These are phyloP conservation scores for Bradynema listronoti DNA, from an alignment of 1,140 invertebrate genomes.

Conservation along the genomic window DNA sequence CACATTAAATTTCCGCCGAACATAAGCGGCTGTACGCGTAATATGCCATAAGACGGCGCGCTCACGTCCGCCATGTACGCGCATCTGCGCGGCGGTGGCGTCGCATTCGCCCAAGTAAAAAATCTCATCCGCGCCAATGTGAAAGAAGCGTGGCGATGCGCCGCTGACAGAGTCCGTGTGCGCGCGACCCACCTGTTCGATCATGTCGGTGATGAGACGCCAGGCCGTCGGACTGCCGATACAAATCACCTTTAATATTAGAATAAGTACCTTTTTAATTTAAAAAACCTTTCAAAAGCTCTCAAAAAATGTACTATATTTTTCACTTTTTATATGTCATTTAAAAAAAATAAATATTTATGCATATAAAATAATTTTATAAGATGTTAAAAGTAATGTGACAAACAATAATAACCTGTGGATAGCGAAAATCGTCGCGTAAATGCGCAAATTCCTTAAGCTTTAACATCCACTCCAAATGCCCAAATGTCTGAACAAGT, in stretches of 20 bases:
- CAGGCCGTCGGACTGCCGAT: constrained; percentile 61
- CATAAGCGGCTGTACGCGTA: constrained; percentile 35
- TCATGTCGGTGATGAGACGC: constrained; percentile 62
- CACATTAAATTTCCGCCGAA: constrained; percentile 23
- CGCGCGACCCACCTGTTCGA: constrained; percentile 64
- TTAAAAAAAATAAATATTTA: constrained; percentile 23
- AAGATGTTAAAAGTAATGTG: too few relatives aligned
- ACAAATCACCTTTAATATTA: constrained; percentile 61
- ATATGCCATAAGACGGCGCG: constrained; percentile 45
- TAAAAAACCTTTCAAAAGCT: too few relatives aligned
- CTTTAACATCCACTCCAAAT: constrained; percentile 67
- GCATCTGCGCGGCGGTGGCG: constrained; percentile 37
- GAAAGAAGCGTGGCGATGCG: constrained; percentile 58
- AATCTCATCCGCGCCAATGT: constrained; percentile 63
- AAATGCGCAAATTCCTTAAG: constrained; percentile 59
- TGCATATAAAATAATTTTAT: too few relatives aligned
- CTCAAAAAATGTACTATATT: too few relatives aligned
- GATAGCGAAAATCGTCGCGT: constrained; percentile 63
- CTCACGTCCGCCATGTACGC: constrained; percentile 39
- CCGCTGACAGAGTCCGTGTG: constrained; percentile 59
- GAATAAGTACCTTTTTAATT: too few relatives aligned
- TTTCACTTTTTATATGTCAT: too few relatives aligned
- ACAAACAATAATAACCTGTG: too few relatives aligned
- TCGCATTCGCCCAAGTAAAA: constrained; percentile 53
- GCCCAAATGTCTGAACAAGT: constrained; percentile 88